Conservation (phyloP, 2,888 invertebrate species). For the Reticulitermes lucifugus region DNA sequence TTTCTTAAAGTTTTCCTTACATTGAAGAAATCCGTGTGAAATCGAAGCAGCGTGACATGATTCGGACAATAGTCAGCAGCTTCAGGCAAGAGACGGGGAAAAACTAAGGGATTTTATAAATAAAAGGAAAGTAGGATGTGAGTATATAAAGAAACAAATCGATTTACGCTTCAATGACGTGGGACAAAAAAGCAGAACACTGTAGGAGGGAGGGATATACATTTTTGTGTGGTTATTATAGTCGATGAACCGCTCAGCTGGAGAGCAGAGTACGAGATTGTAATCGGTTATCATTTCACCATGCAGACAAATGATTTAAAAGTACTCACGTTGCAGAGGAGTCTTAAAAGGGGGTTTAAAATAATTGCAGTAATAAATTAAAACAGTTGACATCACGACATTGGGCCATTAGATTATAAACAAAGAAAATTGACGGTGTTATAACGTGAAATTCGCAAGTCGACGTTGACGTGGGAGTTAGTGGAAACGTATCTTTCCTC, state of each 20-base stretch:
- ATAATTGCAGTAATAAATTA: conserved; percentile 19
- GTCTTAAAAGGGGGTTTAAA: not conserved
- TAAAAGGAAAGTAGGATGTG: conserved; percentile 17
- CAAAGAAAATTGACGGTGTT: conserved; percentile 1
- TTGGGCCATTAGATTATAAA: not conserved
- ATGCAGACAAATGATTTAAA: conserved; percentile 25
- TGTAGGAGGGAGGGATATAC: not conserved
- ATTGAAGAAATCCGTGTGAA: not conserved
- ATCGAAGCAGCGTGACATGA: not conserved
- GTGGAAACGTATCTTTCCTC: not conserved
- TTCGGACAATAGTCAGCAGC: not conserved
- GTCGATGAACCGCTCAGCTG: conserved; percentile 18
- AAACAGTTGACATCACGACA: conserved; percentile 8
- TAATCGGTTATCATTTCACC: conserved; percentile 27
- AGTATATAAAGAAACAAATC: conserved; percentile 24
- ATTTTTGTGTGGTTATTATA: conserved; percentile 14
- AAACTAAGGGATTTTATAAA: conserved; percentile 6
- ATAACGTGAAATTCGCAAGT: not conserved
- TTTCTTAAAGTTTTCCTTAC: not conserved
- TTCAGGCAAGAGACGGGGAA: not conserved
- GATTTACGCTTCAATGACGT: conserved; percentile 25
- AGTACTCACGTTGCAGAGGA: conserved; percentile 1
- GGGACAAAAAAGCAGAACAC: not conserved
- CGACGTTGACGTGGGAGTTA: not conserved
- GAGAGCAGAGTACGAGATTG: conserved; percentile 13